These are phyloP conservation scores for Allygus modestus DNA, from an alignment of 2,888 invertebrate genomes.

Conservation along the genomic window DNA sequence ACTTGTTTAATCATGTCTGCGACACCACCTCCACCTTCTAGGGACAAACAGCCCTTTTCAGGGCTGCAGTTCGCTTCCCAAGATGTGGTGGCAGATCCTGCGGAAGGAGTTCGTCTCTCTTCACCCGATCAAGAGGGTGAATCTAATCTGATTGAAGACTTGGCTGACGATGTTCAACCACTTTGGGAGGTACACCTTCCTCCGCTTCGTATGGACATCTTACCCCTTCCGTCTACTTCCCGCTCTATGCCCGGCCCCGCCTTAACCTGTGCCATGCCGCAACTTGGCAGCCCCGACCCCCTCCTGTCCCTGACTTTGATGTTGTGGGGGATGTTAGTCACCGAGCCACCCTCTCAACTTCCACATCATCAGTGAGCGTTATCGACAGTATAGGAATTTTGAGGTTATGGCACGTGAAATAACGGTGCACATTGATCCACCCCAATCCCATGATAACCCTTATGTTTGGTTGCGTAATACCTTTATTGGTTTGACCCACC, in stretches of 20 bases:
- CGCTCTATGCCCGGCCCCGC: background rate
- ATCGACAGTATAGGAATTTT: background rate
- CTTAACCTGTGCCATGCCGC: too few relatives aligned
- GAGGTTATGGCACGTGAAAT: slow-evolving; percentile 7
- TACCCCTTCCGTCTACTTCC: background rate
- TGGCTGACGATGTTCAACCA: background rate
- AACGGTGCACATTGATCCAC: slow-evolving; percentile 8
- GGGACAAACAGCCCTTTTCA: background rate
- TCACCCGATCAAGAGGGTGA: background rate
- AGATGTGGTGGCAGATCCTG: background rate
- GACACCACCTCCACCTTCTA: background rate
- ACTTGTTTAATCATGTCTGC: background rate
- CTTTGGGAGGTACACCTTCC: background rate
- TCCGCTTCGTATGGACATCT: background rate
- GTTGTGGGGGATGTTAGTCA: background rate
- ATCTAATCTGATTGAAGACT: background rate
- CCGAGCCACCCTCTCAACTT: background rate
- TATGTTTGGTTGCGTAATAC: background rate
- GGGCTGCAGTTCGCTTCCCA: background rate
- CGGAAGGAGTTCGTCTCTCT: background rate
- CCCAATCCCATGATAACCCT: background rate
- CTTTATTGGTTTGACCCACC: background rate
- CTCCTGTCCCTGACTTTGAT: slow-evolving; percentile 2
- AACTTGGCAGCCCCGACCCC: background rate
- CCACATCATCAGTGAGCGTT: background rate